A percentile compares a stretch with the other conserved stretches of the same genome.
phyloP scores from a whole-genome alignment of 2,797 vertebrate genomes.

The Hydrocynus forskahlii region DNA sequence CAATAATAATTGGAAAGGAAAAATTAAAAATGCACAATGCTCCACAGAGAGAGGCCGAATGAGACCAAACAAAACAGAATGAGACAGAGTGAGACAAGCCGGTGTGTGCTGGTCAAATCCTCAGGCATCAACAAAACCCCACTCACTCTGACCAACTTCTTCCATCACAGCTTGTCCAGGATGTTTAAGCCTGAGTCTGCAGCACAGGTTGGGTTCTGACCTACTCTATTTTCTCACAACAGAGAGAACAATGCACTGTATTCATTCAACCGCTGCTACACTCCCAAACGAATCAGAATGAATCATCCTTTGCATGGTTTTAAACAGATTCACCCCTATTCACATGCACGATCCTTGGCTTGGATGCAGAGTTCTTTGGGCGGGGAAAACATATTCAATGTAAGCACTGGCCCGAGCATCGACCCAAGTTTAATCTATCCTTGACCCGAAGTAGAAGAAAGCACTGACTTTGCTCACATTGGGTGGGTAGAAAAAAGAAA shows the following conservation, averaged over 20 bases:
- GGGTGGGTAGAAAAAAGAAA: too few species aligned
- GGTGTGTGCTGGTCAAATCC: background rate
- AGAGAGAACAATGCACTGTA: background rate
- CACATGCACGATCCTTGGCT: background rate
- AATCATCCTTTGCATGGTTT: background rate
- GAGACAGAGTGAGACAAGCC: background rate
- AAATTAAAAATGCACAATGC: background rate
- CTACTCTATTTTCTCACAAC: background rate
- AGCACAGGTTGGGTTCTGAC: background rate
- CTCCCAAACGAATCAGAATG: background rate
- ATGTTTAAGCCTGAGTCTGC: slow-evolving; percentile 12
- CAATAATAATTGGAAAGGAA: background rate
- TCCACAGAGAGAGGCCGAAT: background rate
- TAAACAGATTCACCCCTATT: background rate
- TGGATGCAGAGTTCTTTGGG: too few species aligned
- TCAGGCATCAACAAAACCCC: slow-evolving; percentile 5
- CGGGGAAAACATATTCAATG: too few species aligned
- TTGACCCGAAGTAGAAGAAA: too few species aligned
- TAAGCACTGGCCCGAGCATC: too few species aligned
- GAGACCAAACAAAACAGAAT: slow-evolving; percentile 2
- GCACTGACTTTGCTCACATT: too few species aligned
- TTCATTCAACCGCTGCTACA: background rate
- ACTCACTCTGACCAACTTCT: slow-evolving; percentile 7
- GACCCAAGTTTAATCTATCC: too few species aligned
- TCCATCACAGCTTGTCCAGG: slow-evolving; percentile 16